phyloP scores from a whole-genome alignment of 35 echinoderm and acorn worm genomes.

The Apostichopus californicus region DNA sequence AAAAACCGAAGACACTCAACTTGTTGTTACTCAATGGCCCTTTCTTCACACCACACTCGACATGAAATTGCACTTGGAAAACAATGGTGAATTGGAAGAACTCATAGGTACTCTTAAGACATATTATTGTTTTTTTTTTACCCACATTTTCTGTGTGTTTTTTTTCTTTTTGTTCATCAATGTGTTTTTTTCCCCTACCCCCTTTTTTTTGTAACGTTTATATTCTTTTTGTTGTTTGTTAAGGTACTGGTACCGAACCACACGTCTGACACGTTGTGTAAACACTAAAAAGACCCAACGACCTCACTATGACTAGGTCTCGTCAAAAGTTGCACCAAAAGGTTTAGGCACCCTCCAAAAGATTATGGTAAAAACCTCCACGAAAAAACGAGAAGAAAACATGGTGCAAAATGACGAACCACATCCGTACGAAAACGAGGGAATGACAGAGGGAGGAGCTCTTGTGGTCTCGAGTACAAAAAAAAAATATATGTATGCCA shows the following conservation, averaged over 20 bases:
- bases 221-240: background rate
- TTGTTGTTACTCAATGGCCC: slow-evolving; percentile 1
- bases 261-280: slow-evolving; percentile 26
- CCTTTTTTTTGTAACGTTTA: background rate
- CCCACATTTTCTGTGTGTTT: background rate
- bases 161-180: slow-evolving; percentile 9
- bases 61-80: slow-evolving; percentile 67
- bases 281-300: slow-evolving; percentile 23
- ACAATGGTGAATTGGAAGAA: slow-evolving; percentile 57
- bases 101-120: slow-evolving; percentile 27
- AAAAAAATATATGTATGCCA: background rate
- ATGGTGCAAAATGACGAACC: background rate
- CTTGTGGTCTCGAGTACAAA: background rate
- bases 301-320: background rate
- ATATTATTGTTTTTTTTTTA: background rate
- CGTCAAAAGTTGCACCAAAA: slow-evolving; percentile 29
- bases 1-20: slow-evolving; percentile 32
- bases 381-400: background rate
- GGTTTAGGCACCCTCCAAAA: slow-evolving; percentile 44
- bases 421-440: background rate
- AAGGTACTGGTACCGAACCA: slow-evolving; percentile 15
- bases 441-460: background rate
- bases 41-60: slow-evolving; percentile 45
- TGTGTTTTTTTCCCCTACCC: background rate
- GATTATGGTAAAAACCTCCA: background rate